Percentiles rank a stretch among this genome's conserved stretches.
These are phyloP conservation scores for Peromyscus leucopus DNA, from an alignment of 2,113 vertebrate genomes.

Conservation along the genomic window DNA sequence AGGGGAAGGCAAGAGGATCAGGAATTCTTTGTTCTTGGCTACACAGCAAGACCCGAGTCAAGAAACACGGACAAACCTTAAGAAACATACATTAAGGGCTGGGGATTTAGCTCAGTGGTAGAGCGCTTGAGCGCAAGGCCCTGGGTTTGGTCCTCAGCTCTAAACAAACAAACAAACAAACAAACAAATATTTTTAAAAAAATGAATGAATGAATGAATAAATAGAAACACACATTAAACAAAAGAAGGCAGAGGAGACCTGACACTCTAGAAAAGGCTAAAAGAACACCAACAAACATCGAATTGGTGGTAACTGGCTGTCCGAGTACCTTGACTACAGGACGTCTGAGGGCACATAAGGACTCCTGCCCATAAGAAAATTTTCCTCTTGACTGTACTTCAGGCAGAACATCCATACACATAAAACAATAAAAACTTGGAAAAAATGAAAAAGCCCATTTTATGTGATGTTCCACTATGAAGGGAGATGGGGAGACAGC, in stretches of 20 bases:
- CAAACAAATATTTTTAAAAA: no score
- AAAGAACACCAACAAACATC: background rate
- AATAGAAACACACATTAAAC: background rate
- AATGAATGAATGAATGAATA: no score
- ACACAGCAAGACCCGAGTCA: background rate
- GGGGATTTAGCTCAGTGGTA: no score
- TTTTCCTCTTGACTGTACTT: background rate
- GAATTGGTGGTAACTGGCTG: background rate
- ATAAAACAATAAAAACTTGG: background rate
- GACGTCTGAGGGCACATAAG: background rate
- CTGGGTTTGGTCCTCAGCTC: no score
- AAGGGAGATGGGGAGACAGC: background rate
- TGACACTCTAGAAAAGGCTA: background rate
- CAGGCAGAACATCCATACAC: background rate
- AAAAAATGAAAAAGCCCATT: background rate
- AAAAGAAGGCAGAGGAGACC: background rate
- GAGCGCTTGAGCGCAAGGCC: no score
- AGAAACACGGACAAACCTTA: background rate
- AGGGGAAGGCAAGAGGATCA: background rate
- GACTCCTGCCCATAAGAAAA: background rate
- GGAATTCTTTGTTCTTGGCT: background rate
- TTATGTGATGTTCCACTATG: background rate
- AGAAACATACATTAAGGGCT: background rate
- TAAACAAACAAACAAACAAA: no score
- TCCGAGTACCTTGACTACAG: accelerated